Evolutionary conservation across 1,140 invertebrate species (phyloP).

Genomic region (Megathymus violae): DNA sequence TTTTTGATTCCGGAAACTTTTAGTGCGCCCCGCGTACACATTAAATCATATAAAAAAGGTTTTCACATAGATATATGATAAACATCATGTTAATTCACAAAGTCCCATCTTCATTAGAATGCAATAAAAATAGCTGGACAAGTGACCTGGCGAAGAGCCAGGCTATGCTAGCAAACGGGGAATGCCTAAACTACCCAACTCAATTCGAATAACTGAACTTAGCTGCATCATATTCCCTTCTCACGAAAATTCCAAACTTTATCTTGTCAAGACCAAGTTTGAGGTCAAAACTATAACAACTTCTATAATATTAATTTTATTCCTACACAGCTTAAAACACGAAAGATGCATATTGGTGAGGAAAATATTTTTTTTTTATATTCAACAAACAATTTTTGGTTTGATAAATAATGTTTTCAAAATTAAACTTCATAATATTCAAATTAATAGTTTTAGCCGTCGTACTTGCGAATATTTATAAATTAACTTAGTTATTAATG

Average conservation of each 20-base stretch:
- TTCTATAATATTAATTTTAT: slow-evolving; percentile 1
- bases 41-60: no score
- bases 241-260: slow-evolving; percentile 14
- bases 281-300: not conserved
- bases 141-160: slow-evolving; percentile 21
- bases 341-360: no score
- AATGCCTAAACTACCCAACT: slow-evolving; percentile 1
- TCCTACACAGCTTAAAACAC: slow-evolving; percentile 1
- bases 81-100: slow-evolving; percentile 21
- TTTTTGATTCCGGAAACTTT: no score
- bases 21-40: no score
- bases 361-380: no score
- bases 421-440: no score
- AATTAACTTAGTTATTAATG: no score
- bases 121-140: slow-evolving; percentile 18
- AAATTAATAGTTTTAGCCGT: no score
- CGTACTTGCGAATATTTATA: no score
- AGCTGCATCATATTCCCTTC: slow-evolving; percentile 11
- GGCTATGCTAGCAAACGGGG: slow-evolving; percentile 3
- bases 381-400: no score
- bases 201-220: slow-evolving; percentile 17
- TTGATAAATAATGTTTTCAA: no score
- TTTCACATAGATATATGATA: no score
- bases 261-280: slow-evolving; percentile 12
- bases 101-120: slow-evolving; percentile 17